phyloP scores from a whole-genome alignment of 2,797 vertebrate genomes.

The Amblyraja radiata region DNA sequence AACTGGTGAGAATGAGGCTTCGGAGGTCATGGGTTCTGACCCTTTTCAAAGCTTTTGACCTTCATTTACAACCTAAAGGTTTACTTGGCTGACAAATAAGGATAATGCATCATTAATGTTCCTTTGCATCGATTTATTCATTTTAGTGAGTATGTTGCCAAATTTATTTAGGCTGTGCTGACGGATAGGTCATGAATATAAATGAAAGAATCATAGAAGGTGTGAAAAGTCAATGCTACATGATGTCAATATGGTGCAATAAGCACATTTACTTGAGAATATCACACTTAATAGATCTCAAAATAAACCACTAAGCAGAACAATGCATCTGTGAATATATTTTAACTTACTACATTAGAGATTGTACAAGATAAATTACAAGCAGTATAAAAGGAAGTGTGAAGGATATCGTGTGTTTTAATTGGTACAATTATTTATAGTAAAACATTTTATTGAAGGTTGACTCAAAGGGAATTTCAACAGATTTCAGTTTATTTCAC shows the following conservation, averaged over 20 bases:
- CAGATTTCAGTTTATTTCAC: not conserved
- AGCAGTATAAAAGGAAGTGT: not conserved
- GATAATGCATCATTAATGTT: constrained; percentile 98
- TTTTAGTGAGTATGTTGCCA: constrained; percentile 78
- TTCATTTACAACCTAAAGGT: constrained; percentile 67
- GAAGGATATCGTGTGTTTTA: no score
- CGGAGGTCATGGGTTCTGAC: constrained; percentile 89
- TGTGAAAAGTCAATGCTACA: constrained; percentile 69
- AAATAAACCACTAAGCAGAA: constrained; percentile 47
- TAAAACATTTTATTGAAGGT: not conserved
- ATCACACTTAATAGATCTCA: constrained; percentile 66
- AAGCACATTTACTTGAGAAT: constrained; percentile 65
- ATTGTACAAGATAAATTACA: not conserved
- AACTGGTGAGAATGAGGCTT: constrained; percentile 41
- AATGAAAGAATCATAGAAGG: constrained; percentile 91
- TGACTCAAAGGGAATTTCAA: not conserved
- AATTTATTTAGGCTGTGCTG: constrained; percentile 85
- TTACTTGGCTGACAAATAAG: constrained; percentile 80
- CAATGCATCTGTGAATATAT: constrained; percentile 5
- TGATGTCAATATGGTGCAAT: constrained; percentile 63
- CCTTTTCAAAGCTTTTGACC: constrained; percentile 86
- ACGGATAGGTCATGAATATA: constrained; percentile 94
- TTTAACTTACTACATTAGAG: not conserved
- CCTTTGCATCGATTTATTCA: constrained; percentile 84
- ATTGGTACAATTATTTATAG: not conserved